phyloP scores from a whole-genome alignment of 2,888 invertebrate genomes.

The Brachypalpus laphriformis region DNA sequence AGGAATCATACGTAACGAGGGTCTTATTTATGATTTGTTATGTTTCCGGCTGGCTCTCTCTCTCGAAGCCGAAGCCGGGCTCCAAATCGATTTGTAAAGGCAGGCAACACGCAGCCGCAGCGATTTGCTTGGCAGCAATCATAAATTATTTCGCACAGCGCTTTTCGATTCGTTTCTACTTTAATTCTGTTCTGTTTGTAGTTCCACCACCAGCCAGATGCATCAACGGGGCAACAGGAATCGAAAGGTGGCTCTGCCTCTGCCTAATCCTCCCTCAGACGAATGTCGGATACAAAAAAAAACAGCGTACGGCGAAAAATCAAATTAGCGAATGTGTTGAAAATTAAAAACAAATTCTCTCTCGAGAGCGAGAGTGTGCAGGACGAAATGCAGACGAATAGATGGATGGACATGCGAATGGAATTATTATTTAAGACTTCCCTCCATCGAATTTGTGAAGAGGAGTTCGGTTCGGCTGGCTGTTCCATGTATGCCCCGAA shows the following conservation, averaged over 20 bases:
- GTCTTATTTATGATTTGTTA: conserved; percentile 82
- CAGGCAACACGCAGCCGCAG: conserved; percentile 69
- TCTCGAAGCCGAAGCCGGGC: conserved; percentile 40
- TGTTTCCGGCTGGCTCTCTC: conserved; percentile 79
- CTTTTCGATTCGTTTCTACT: conserved; percentile 53
- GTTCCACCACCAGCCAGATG: conserved; percentile 67
- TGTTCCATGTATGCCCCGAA: conserved; percentile 56
- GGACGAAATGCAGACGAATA: conserved; percentile 64
- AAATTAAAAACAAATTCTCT: conserved; percentile 83
- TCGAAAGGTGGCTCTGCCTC: conserved; percentile 61
- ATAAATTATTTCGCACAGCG: conserved; percentile 67
- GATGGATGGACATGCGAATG: conserved; percentile 75
- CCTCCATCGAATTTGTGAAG: conserved; percentile 54
- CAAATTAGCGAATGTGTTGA: conserved; percentile 83
- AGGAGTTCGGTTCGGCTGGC: conserved; percentile 27
- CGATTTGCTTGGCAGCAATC: conserved; percentile 72
- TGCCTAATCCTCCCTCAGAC: conserved; percentile 38
- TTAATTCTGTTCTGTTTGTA: conserved; percentile 65
- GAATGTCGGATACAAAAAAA: conserved; percentile 34
- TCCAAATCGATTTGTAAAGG: conserved; percentile 73
- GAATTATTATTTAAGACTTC: conserved; percentile 75
- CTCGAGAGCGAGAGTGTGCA: conserved; percentile 40
- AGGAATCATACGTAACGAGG: conserved; percentile 82
- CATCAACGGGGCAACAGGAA: conserved; percentile 55
- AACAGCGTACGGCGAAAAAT: conserved; percentile 80